phyloP scores from a whole-genome alignment of 2,113 vertebrate genomes.

The Mormyrus iriodes region DNA sequence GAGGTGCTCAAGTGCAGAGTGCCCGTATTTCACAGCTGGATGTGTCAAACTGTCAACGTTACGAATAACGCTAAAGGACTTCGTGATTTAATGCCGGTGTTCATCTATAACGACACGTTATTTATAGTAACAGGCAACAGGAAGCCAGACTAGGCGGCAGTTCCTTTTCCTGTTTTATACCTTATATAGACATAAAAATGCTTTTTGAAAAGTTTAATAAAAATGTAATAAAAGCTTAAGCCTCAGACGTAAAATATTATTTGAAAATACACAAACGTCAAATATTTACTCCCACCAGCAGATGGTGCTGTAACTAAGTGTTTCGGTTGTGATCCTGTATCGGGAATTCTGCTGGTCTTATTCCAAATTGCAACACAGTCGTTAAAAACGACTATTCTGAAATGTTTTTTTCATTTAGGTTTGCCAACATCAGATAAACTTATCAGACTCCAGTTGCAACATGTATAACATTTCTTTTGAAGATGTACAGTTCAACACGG shows the following conservation, averaged over 20 bases:
- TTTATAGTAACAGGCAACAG: background rate
- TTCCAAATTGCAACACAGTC: background rate
- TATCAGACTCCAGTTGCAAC: background rate
- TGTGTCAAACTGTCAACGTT: background rate
- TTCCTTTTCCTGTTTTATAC: background rate
- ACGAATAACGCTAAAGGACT: background rate
- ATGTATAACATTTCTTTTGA: background rate
- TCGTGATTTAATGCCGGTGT: background rate
- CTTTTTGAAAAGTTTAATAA: background rate
- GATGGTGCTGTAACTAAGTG: conserved; percentile 9
- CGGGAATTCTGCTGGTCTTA: background rate
- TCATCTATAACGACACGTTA: background rate
- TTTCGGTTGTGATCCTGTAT: background rate
- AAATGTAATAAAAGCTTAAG: background rate
- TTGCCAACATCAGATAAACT: background rate
- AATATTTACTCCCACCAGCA: background rate
- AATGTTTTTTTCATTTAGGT: background rate
- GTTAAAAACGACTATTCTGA: background rate
- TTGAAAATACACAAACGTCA: background rate
- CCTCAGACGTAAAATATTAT: background rate
- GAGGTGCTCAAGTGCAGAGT: background rate
- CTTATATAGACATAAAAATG: background rate
- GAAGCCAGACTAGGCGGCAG: background rate
- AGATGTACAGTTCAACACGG: background rate
- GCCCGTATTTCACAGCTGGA: background rate